Conservation (phyloP, 2,113 vertebrate species). For the Phalacrocorax pelagicus region DNA sequence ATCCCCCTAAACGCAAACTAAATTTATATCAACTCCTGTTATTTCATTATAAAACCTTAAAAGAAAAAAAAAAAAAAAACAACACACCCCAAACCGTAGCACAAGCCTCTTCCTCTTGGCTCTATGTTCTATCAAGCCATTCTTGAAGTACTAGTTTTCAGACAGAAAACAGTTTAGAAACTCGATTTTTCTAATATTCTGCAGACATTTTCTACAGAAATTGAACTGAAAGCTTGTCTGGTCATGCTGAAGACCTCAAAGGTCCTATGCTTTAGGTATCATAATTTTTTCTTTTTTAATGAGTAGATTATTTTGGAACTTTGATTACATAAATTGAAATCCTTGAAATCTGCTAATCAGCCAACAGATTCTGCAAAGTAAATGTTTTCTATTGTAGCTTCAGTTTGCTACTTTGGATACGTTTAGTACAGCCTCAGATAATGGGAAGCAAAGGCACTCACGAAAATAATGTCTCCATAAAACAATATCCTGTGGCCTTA, state of each 20-base stretch:
- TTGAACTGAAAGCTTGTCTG: not conserved
- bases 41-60: not conserved
- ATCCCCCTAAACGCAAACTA: not conserved
- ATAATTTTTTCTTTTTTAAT: not conserved
- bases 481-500: rapidly evolving
- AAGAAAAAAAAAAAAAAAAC: not conserved
- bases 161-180: not conserved
- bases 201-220: not conserved
- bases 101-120: not conserved
- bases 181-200: not conserved
- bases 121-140: not conserved
- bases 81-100: too few species aligned
- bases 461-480: not conserved
- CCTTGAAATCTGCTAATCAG: not conserved
- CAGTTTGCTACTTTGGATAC: not conserved
- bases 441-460: not conserved
- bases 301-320: not conserved
- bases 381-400: not conserved
- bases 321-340: not conserved
- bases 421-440: not conserved
- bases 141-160: not conserved
- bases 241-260: not conserved
- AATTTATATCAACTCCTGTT: not conserved
- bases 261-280: not conserved
- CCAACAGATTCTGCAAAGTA: not conserved